phyloP scores from a whole-genome alignment of 2,797 vertebrate genomes.

The Sarcoramphus papa region DNA sequence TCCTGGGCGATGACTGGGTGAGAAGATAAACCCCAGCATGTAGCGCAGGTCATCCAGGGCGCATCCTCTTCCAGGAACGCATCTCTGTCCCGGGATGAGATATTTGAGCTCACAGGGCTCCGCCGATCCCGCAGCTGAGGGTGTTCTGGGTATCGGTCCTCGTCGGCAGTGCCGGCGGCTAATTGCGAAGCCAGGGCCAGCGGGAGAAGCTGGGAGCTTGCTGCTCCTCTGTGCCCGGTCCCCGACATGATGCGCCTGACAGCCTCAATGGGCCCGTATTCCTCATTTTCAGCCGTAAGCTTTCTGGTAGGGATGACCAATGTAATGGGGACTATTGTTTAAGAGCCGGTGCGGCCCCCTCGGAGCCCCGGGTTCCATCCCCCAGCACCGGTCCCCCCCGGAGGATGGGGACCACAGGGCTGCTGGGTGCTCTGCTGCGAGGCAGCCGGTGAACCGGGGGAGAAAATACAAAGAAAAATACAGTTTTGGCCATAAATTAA shows the following conservation, averaged over 20 bases:
- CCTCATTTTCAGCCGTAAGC: background rate
- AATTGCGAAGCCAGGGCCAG: background rate
- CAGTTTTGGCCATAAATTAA: background rate
- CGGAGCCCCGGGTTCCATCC: background rate
- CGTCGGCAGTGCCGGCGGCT: accelerated
- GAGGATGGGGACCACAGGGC: accelerated
- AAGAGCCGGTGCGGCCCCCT: background rate
- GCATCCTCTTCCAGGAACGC: background rate
- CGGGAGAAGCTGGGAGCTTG: background rate
- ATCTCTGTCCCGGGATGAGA: background rate
- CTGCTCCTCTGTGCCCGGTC: accelerated
- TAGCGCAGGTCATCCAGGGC: background rate
- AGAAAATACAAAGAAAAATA: background rate
- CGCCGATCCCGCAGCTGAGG: accelerated
- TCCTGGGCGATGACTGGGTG: too few species aligned
- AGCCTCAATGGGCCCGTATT: background rate
- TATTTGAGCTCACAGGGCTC: accelerated
- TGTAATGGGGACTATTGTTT: background rate
- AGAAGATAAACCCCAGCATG: background rate
- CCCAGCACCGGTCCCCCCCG: accelerated
- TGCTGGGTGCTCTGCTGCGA: background rate
- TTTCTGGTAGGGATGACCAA: background rate
- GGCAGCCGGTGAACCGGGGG: background rate
- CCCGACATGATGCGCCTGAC: accelerated
- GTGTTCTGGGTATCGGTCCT: background rate